Evolutionary conservation across 2,113 vertebrate species (phyloP).

Genomic region (Elaphurus davidianus): DNA sequence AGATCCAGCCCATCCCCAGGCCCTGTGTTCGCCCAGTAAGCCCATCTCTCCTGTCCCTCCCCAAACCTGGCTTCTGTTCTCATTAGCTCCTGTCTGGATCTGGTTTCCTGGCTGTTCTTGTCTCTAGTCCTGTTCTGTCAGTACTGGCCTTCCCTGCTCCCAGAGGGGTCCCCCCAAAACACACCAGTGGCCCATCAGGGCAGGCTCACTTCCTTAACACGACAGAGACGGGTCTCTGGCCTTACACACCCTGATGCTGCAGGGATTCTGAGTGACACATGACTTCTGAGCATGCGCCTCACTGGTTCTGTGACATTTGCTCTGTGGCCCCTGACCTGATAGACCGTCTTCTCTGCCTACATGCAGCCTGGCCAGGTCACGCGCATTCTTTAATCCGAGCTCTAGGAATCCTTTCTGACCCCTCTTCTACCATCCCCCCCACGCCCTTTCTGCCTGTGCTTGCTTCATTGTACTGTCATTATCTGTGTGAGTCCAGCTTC

Average conservation of each 20-base stretch:
- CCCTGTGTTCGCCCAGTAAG: background rate
- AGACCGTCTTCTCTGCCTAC: background rate
- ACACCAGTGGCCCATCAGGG: background rate
- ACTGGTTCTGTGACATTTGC: background rate
- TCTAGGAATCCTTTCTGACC: background rate
- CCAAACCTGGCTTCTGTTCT: background rate
- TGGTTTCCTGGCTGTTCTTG: no score
- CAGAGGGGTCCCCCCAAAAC: background rate
- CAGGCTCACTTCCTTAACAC: background rate
- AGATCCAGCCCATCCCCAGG: accelerated
- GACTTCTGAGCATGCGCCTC: background rate
- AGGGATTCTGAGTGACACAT: background rate
- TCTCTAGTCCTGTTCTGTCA: background rate
- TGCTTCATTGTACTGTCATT: background rate
- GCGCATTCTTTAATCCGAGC: background rate
- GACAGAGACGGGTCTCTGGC: background rate
- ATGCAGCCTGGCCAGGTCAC: background rate
- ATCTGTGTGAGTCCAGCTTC: background rate
- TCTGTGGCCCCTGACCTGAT: background rate
- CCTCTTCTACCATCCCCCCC: background rate
- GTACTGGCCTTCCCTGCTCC: background rate
- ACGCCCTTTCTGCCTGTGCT: background rate
- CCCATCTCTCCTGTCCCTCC: background rate
- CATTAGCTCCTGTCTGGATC: background rate
- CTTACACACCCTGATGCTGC: background rate